Percentiles rank a stretch among this genome's conserved stretches.
Conservation (phyloP, 1,140 invertebrate genomes). For the Drosophila gunungcola region DNA sequence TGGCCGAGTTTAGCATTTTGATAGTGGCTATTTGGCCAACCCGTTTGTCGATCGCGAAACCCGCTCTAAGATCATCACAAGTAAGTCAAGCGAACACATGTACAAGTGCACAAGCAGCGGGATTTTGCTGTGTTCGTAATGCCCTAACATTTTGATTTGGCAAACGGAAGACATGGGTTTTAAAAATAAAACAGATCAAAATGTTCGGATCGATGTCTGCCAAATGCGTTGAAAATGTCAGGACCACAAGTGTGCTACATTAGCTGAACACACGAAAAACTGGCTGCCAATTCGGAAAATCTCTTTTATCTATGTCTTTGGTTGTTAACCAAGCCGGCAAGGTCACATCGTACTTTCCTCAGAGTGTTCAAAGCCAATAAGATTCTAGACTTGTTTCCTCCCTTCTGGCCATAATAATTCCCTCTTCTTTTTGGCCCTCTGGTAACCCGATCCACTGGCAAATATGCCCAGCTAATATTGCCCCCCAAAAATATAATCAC, state of each 20-base stretch:
- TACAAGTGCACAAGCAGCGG: constrained; percentile 9
- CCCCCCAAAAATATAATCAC: constrained; percentile 63
- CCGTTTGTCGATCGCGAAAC: constrained; percentile 26
- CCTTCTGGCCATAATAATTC: background rate
- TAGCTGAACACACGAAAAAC: constrained; percentile 26
- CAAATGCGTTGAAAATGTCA: constrained; percentile 69
- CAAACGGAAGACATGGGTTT: constrained; percentile 19
- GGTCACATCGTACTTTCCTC: constrained; percentile 20
- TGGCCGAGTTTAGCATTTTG: constrained; percentile 14
- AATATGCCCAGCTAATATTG: constrained; percentile 63
- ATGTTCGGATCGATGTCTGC: constrained; percentile 28
- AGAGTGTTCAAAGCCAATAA: background rate
- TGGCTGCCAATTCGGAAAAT: constrained; percentile 42
- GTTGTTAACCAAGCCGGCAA: constrained; percentile 45
- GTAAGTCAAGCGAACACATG: constrained; percentile 5
- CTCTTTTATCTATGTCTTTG: constrained; percentile 32
- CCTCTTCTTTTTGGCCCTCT: background rate
- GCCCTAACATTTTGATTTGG: constrained; percentile 21
- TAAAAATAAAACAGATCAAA: constrained; percentile 61
- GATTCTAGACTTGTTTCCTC: background rate
- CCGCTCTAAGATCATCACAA: background rate
- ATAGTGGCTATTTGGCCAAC: constrained; percentile 30
- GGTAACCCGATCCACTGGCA: constrained; percentile 59
- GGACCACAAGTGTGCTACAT: constrained; percentile 60
- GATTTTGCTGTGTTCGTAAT: constrained; percentile 7